Conservation (phyloP, 37 sponge, comb jelly and placozoan genomes). For the Cladorhizidae sp. region DNA sequence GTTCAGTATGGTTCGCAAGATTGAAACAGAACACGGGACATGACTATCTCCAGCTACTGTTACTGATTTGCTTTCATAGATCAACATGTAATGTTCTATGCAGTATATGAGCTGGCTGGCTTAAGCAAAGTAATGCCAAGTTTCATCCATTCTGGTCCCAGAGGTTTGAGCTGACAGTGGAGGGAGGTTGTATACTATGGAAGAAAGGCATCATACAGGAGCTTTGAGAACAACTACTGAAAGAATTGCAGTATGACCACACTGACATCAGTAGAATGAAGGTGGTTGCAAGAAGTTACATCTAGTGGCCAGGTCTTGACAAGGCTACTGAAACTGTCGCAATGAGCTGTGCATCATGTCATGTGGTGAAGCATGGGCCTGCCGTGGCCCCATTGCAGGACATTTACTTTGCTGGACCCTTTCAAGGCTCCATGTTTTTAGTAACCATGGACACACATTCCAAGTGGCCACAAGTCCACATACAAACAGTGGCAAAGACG, state of each 20-base stretch:
- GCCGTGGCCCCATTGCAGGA: background rate
- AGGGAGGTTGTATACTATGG: slow-evolving; percentile 2
- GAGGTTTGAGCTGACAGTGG: background rate
- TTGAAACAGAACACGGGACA: no score
- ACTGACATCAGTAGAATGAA: background rate
- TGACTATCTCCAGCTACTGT: no score
- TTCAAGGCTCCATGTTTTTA: background rate
- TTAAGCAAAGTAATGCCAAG: background rate
- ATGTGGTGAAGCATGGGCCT: background rate
- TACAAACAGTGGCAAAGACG: no score
- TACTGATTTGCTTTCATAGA: no score
- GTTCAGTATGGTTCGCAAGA: no score
- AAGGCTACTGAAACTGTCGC: background rate
- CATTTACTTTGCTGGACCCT: background rate
- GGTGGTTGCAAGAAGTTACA: background rate
- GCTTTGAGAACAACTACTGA: background rate
- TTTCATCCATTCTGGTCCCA: background rate
- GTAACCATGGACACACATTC: background rate
- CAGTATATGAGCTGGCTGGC: background rate
- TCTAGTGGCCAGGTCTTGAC: background rate
- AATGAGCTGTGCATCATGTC: no score
- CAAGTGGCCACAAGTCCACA: background rate
- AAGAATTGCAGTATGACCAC: background rate
- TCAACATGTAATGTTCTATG: background rate
- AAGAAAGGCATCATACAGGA: background rate